Conservation (phyloP, 2,113 vertebrate species). For the Perognathus longimembris region DNA sequence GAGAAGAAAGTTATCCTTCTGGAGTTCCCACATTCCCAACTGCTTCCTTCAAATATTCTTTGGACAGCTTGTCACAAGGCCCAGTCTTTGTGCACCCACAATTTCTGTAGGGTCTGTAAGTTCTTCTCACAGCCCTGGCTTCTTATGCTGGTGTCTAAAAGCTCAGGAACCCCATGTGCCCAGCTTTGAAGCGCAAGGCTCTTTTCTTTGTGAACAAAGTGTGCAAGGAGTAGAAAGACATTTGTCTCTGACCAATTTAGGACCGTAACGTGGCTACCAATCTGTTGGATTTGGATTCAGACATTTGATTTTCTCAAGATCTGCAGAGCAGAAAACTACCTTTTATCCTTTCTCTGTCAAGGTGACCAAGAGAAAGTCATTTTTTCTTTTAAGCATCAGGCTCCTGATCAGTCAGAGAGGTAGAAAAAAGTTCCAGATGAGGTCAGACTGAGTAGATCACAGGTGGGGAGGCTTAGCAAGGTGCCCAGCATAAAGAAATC, state of each 20-base stretch:
- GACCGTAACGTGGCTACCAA: neutral
- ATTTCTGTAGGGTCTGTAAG: neutral
- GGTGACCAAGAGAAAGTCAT: neutral
- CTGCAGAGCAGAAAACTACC: neutral
- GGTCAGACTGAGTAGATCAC: accelerated
- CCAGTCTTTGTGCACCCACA: neutral
- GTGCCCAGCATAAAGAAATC: neutral
- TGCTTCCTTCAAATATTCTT: neutral
- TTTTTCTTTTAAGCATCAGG: neutral
- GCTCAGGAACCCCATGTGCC: accelerated
- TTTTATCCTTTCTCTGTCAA: neutral
- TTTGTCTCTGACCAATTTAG: neutral
- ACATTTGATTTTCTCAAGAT: neutral
- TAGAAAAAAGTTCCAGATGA: accelerated
- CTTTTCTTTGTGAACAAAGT: neutral
- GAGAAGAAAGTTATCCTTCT: neutral
- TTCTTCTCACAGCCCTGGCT: neutral
- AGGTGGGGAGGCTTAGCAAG: neutral
- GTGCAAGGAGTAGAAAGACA: neutral
- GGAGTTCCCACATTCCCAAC: neutral
- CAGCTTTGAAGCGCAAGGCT: neutral
- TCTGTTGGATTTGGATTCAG: neutral
- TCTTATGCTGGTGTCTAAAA: neutral
- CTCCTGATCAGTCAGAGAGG: neutral
- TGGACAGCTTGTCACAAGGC: too few species aligned